These are phyloP conservation scores for Oxyteleia sp. DNA, from an alignment of 2,888 invertebrate species.

Conservation along the genomic window DNA sequence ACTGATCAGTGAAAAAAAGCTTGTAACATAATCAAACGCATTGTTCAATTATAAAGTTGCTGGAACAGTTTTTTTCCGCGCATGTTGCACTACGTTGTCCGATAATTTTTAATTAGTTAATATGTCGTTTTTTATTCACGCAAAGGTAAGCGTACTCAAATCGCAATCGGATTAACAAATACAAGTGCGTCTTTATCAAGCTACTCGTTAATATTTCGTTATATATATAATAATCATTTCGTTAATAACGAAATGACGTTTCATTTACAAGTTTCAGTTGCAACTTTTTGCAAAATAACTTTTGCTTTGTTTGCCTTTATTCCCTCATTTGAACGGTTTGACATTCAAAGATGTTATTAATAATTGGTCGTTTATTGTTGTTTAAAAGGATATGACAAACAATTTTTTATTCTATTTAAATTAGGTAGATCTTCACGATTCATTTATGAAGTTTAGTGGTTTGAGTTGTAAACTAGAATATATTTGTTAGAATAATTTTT, in stretches of 20 bases:
- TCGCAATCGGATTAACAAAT: constrained; percentile 34
- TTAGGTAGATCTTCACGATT: too few species aligned
- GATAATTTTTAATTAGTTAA: constrained; percentile 35
- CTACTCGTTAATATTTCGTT: constrained; percentile 26
- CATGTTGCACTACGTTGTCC: background rate
- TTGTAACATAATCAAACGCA: background rate
- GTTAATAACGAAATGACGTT: constrained; percentile 38
- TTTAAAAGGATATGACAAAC: too few species aligned
- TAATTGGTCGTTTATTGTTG: too few species aligned
- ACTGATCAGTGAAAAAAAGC: background rate
- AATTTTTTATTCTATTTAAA: too few species aligned
- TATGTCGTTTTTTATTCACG: constrained; percentile 37
- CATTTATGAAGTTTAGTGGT: too few species aligned
- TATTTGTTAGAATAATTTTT: too few species aligned
- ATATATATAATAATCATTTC: too few species aligned
- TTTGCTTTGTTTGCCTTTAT: constrained; percentile 12
- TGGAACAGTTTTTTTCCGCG: background rate
- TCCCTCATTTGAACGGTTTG: constrained; percentile 7
- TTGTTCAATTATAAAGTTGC: constrained; percentile 3
- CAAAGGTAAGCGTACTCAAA: constrained; percentile 25
- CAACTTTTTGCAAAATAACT: constrained; percentile 33
- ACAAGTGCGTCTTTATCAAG: constrained; percentile 38
- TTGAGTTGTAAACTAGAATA: too few species aligned
- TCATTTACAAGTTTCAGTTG: constrained; percentile 22
- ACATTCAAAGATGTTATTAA: too few species aligned